Conservation (phyloP, 2,797 vertebrate genomes). For the Premnoplex brunnescens region DNA sequence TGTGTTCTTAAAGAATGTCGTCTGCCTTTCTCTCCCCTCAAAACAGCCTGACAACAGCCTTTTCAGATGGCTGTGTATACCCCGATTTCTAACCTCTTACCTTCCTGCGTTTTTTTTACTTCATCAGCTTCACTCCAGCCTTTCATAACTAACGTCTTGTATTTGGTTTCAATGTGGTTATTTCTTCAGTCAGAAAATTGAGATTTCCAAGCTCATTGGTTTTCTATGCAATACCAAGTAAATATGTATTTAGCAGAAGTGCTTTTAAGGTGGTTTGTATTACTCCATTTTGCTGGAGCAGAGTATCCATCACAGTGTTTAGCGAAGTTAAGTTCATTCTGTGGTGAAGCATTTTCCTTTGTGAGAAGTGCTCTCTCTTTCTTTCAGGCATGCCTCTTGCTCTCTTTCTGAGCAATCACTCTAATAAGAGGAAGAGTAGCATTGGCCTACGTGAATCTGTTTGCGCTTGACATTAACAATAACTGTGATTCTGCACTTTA, state of each 20-base stretch:
- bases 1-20: background rate
- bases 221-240: background rate
- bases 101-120: background rate
- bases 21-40: rapidly evolving
- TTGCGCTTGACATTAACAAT: background rate
- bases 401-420: background rate
- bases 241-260: background rate
- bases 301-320: background rate
- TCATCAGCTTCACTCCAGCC: background rate
- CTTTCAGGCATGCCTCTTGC: background rate
- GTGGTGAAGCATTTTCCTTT: background rate
- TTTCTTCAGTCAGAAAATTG: background rate
- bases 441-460: background rate
- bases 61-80: background rate
- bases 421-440: background rate
- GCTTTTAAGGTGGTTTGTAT: background rate
- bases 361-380: background rate
- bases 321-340: background rate
- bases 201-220: background rate
- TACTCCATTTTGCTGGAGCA: background rate
- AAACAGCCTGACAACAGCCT: background rate
- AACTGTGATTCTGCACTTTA: background rate
- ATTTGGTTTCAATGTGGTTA: background rate
- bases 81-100: background rate
- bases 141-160: background rate